phyloP scores from a whole-genome alignment of 2,113 vertebrate species.

The Scalopus aquaticus region DNA sequence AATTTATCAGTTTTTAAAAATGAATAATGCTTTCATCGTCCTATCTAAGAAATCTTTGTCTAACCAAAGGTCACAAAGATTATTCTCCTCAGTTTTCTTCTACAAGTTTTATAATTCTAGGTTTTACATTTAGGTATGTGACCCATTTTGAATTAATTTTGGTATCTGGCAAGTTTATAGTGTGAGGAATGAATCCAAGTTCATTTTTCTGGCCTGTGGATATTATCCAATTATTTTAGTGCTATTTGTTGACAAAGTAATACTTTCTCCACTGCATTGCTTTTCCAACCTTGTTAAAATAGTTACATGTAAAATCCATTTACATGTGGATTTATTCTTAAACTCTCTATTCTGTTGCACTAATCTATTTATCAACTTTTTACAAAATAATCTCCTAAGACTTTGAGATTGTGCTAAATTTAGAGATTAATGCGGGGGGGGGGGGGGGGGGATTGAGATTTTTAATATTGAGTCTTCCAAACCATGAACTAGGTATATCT shows the following conservation, averaged over 20 bases:
- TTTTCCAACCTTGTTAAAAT: background rate
- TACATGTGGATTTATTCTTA: background rate
- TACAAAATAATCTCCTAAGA: background rate
- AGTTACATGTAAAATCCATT: background rate
- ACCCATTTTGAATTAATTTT: background rate
- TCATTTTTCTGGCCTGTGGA: background rate
- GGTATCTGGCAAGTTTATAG: background rate
- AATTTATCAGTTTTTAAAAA: background rate
- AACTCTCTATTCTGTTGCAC: background rate
- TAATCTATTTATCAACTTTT: background rate
- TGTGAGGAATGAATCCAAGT: background rate
- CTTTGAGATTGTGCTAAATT: background rate
- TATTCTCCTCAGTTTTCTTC: background rate
- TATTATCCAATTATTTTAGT: background rate
- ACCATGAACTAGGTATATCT: background rate
- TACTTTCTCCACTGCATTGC: background rate
- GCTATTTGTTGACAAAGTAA: background rate
- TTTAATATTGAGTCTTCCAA: background rate
- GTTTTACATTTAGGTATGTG: background rate
- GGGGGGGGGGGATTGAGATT: background rate
- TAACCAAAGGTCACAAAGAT: background rate
- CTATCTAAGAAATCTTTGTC: background rate
- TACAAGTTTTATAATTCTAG: background rate
- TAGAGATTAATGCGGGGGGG: background rate
- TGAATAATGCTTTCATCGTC: background rate